Conservation (phyloP, 1,140 invertebrate species). For the Charaxes varanes region DNA sequence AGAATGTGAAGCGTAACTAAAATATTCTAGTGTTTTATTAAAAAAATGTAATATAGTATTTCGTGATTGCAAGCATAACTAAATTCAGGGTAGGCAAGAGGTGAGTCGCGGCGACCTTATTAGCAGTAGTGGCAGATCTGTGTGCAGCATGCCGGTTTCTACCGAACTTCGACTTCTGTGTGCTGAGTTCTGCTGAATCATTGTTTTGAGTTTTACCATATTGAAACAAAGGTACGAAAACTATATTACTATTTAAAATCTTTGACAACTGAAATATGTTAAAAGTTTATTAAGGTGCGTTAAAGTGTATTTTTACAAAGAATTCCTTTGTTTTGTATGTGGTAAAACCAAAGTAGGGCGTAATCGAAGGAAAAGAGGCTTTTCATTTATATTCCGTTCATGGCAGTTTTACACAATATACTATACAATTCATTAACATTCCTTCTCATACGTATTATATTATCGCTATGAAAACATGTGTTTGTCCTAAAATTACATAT, state of each 20-base stretch:
- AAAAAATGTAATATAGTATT: conserved; percentile 32
- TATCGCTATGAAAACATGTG: too few relatives aligned
- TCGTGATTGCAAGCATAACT: conserved; percentile 60
- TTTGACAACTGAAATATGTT: too few relatives aligned
- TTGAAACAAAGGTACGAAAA: conserved; percentile 7
- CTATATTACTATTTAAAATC: too few relatives aligned
- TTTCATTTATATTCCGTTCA: too few relatives aligned
- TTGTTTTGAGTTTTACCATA: conserved; percentile 8
- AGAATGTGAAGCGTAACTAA: too few relatives aligned
- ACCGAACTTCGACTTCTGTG: conserved; percentile 27
- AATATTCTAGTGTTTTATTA: too few relatives aligned
- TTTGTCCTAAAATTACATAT: too few relatives aligned
- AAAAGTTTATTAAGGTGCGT: background rate
- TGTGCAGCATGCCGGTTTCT: conserved; percentile 38
- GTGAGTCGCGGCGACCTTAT: conserved; percentile 39
- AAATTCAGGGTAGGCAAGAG: conserved; percentile 58
- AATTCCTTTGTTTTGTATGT: too few relatives aligned
- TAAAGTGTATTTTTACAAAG: too few relatives aligned
- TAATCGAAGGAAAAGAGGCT: background rate
- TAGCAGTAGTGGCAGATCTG: conserved; percentile 35
- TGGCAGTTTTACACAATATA: background rate
- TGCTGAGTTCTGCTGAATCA: conserved; percentile 23
- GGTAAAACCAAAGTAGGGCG: background rate
- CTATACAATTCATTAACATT: background rate
- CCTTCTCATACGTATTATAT: background rate